These are phyloP conservation scores for Dallia pectoralis DNA, from an alignment of 2,797 vertebrate genomes.

Conservation along the genomic window DNA sequence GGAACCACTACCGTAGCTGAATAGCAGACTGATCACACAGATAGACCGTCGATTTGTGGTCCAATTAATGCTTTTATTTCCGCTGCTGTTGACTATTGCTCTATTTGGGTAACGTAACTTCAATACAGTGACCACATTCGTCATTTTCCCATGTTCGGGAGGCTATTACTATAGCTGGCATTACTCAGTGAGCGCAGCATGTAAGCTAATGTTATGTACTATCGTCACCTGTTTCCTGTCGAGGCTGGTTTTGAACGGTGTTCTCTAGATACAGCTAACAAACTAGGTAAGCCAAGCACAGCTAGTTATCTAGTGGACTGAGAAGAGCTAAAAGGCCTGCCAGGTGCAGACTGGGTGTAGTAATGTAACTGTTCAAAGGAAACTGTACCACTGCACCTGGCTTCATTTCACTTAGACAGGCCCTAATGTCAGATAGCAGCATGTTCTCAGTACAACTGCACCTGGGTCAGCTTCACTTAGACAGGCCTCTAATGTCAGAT, in stretches of 20 bases:
- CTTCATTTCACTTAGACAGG: background rate
- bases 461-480: too few species aligned
- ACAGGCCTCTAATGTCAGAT: too few species aligned
- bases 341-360: background rate
- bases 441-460: background rate
- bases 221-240: too few species aligned
- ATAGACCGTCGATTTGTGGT: background rate
- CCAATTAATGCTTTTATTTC: background rate
- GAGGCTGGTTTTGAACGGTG: too few species aligned
- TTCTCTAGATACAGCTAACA: background rate
- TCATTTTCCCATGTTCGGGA: too few species aligned
- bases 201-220: too few species aligned
- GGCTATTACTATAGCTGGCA: too few species aligned
- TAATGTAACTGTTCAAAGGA: background rate
- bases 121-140: background rate
- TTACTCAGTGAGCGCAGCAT: too few species aligned
- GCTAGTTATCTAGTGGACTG: background rate
- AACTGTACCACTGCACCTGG: background rate
- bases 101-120: background rate
- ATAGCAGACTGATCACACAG: background rate
- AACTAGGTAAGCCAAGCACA: background rate
- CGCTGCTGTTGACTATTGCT: background rate
- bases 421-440: background rate
- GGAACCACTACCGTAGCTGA: background rate
- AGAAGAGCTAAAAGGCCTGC: background rate